Conservation (phyloP, 2,113 vertebrate genomes). For the Caranx ignobilis region DNA sequence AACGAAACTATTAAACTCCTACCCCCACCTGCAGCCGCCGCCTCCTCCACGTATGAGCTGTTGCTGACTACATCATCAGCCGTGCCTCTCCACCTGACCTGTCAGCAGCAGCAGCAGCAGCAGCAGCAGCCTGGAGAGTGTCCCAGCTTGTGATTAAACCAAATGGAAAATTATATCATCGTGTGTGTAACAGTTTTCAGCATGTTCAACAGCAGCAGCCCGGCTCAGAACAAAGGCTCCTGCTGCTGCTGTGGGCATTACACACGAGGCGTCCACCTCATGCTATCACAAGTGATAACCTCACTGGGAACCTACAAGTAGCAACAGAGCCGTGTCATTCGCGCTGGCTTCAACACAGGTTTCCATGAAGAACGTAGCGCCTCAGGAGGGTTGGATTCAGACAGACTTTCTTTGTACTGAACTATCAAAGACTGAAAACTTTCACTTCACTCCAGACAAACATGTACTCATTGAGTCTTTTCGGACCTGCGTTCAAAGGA, state of each 20-base stretch:
- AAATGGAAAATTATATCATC: constrained; percentile 29
- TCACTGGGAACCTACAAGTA: constrained; percentile 54
- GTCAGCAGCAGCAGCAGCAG: not conserved
- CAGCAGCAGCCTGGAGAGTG: not conserved
- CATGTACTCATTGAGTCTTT: not conserved
- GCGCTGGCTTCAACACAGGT: constrained; percentile 25
- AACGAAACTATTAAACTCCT: not conserved
- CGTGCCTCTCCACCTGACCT: constrained; percentile 7
- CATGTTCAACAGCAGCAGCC: constrained; percentile 18
- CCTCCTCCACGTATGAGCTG: not conserved
- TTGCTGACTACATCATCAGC: constrained; percentile 12
- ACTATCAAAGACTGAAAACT: not conserved
- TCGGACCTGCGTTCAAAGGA: not conserved
- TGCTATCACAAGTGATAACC: not conserved
- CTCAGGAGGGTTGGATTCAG: constrained; percentile 71
- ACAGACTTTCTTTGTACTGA: constrained; percentile 54
- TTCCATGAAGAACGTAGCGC: constrained; percentile 58
- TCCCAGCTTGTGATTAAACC: constrained; percentile 11
- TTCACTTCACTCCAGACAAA: not conserved
- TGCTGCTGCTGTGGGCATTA: not conserved
- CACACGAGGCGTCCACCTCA: not conserved
- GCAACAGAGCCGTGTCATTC: constrained; percentile 53
- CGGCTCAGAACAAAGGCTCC: not conserved
- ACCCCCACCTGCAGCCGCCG: not conserved
- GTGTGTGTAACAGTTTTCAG: constrained; percentile 23